Conservation (phyloP, 2,113 vertebrate species). For the Baryphthengus martii region DNA sequence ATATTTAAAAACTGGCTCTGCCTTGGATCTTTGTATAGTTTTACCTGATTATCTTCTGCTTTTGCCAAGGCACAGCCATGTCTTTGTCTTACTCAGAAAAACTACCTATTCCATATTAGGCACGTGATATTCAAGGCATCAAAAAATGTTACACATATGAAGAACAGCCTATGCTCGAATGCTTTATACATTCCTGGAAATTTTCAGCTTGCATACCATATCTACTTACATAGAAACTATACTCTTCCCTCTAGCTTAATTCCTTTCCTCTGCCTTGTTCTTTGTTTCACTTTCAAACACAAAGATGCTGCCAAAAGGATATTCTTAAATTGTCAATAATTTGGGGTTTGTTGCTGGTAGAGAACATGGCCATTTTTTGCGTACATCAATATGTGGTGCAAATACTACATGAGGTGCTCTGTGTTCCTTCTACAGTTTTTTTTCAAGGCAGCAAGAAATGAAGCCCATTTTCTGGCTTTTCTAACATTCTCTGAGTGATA, state of each 20-base stretch:
- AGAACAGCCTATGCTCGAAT: background rate
- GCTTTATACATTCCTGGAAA: background rate
- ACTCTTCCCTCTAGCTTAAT: background rate
- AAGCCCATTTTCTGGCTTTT: background rate
- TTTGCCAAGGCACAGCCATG: background rate
- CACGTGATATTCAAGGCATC: background rate
- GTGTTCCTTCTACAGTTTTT: background rate
- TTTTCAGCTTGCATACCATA: background rate
- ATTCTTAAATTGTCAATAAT: background rate
- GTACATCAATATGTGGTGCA: background rate
- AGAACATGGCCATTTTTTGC: background rate
- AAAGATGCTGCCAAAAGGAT: background rate
- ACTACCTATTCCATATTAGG: background rate
- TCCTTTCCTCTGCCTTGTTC: background rate
- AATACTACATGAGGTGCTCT: background rate
- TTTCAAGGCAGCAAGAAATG: background rate
- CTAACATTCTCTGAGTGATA: background rate
- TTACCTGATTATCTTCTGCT: background rate
- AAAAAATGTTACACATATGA: background rate
- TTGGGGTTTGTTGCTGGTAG: background rate
- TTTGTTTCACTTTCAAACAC: background rate
- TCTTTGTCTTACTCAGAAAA: background rate
- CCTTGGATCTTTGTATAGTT: background rate
- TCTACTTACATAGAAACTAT: background rate
- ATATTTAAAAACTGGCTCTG: background rate